phyloP scores from a whole-genome alignment of 2,888 invertebrate genomes.

The Aelia acuminata region DNA sequence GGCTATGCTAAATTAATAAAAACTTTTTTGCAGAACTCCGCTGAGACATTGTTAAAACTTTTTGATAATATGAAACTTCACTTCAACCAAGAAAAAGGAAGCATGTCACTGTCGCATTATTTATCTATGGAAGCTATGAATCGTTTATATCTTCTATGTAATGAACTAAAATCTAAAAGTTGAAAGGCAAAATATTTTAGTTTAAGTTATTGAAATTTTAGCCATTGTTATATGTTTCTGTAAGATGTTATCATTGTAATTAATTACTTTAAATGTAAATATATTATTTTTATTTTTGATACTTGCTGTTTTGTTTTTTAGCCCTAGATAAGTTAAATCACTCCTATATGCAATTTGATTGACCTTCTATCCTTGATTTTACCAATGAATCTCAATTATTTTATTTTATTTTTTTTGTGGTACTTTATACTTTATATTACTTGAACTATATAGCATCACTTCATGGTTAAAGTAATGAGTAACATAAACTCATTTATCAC shows the following conservation, averaged over 20 bases:
- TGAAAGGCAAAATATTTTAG: not conserved
- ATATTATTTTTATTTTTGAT: not conserved
- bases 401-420: too few relatives aligned
- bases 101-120: not conserved
- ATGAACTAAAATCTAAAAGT: slow-evolving; percentile 23
- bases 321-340: not conserved
- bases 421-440: too few relatives aligned
- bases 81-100: slow-evolving; percentile 6
- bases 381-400: too few relatives aligned
- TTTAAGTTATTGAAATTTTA: not conserved
- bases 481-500: too few relatives aligned
- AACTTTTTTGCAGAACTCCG: not conserved
- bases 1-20: not conserved
- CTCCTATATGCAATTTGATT: too few relatives aligned
- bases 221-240: not conserved
- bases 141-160: slow-evolving; percentile 42
- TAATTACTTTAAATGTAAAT: slow-evolving; percentile 4
- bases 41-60: not conserved
- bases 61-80: slow-evolving; percentile 28
- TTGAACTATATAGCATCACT: too few relatives aligned
- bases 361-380: too few relatives aligned
- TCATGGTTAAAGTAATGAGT: too few relatives aligned
- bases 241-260: not conserved
- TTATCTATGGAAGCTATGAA: slow-evolving; percentile 40
- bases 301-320: not conserved